Conservation (phyloP, 2,113 vertebrate species). For the Ardeotis arabs region DNA sequence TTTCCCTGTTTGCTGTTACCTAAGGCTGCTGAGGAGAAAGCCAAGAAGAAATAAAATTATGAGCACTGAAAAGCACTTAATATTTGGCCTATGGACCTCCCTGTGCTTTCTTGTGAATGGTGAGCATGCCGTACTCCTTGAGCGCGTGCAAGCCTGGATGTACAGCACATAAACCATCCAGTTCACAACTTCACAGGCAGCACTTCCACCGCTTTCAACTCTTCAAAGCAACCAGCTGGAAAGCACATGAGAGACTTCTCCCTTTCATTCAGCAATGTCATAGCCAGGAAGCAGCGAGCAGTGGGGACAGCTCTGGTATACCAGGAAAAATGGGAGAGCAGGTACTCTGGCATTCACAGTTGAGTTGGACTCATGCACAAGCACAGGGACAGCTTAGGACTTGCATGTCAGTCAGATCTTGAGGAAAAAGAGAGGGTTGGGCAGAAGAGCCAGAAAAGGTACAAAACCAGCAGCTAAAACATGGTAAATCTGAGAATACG, state of each 20-base stretch:
- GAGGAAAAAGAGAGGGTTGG: not conserved
- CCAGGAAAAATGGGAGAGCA: not conserved
- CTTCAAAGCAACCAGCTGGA: not conserved
- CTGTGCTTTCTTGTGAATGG: not conserved
- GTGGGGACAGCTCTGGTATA: not conserved
- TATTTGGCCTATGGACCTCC: not conserved
- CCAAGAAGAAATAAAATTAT: not conserved
- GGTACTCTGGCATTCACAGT: not conserved
- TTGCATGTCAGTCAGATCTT: not conserved
- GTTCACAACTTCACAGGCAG: not conserved
- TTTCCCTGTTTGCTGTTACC: not conserved
- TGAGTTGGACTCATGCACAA: not conserved
- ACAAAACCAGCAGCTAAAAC: not conserved
- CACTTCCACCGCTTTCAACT: not conserved
- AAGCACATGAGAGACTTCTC: not conserved
- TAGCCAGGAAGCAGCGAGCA: not conserved
- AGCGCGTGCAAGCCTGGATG: fast-evolving
- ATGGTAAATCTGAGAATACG: not conserved
- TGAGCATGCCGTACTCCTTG: not conserved
- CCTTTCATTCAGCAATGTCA: not conserved
- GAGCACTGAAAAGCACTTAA: not conserved
- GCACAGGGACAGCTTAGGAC: not conserved
- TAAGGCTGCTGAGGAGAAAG: not conserved
- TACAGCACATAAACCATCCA: fast-evolving
- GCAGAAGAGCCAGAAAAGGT: not conserved